Conservation (phyloP, 2,113 vertebrate species). For the Chelonoidis abingdonii region DNA sequence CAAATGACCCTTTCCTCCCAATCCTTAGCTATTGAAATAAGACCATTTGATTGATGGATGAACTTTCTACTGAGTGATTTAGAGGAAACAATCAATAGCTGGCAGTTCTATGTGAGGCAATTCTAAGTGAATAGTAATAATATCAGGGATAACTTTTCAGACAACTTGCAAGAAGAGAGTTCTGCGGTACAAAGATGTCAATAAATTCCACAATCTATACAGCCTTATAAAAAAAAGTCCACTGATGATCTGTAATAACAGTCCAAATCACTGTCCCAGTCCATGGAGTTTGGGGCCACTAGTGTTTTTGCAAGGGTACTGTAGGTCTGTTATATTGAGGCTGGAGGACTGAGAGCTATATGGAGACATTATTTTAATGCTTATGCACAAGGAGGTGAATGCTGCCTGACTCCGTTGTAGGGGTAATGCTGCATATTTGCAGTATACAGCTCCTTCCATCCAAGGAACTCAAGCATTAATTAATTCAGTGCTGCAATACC, state of each 20-base stretch:
- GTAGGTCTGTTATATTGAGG: not conserved
- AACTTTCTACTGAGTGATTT: not conserved
- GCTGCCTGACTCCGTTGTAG: not conserved
- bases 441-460: not conserved
- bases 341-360: not conserved
- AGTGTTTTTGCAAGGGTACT: too few species aligned
- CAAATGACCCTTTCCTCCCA: not conserved
- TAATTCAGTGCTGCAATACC: not conserved
- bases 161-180: not conserved
- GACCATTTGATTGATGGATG: conserved; percentile 2
- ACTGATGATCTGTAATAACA: not conserved
- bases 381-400: not conserved
- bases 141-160: not conserved
- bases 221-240: not conserved
- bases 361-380: fast-evolving
- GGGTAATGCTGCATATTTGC: not conserved
- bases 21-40: not conserved
- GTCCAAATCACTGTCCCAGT: fast-evolving
- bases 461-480: not conserved
- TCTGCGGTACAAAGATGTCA: not conserved
- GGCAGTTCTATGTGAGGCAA: not conserved
- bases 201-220: not conserved
- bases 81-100: not conserved
- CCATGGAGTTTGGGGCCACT: not conserved
- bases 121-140: not conserved